These are phyloP conservation scores for Leuciscus idus DNA, from an alignment of 2,113 vertebrate species.

Conservation along the genomic window DNA sequence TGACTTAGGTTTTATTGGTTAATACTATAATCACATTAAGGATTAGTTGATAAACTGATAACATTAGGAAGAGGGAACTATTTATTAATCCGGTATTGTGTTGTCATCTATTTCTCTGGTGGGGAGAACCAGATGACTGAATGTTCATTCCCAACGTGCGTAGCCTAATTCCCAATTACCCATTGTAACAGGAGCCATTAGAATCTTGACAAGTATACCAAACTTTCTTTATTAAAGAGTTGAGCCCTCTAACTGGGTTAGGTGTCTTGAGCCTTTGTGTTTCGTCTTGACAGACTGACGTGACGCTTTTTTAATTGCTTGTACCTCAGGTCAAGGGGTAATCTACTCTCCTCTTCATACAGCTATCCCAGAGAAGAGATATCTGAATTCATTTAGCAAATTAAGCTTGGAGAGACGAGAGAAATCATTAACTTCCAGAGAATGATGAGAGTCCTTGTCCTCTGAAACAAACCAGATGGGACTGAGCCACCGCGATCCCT, in stretches of 20 bases:
- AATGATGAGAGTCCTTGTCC: slow-evolving; percentile 24
- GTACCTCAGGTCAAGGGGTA: slow-evolving; percentile 70
- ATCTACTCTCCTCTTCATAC: slow-evolving; percentile 40
- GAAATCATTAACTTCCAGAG: slow-evolving; percentile 30
- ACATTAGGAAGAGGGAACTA: neutral
- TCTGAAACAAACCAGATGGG: slow-evolving; percentile 32
- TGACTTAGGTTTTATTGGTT: slow-evolving; percentile 10
- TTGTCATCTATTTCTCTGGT: neutral
- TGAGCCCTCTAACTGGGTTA: slow-evolving; percentile 73
- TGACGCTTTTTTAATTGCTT: slow-evolving; percentile 73
- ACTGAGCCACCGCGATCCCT: neutral
- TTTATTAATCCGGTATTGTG: neutral
- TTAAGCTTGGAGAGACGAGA: slow-evolving; percentile 52
- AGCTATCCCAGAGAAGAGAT: slow-evolving; percentile 62
- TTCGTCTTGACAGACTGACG: slow-evolving; percentile 61
- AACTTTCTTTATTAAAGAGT: slow-evolving; percentile 74
- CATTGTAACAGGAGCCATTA: slow-evolving; percentile 65
- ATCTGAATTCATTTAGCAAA: slow-evolving; percentile 60
- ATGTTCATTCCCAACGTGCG: slow-evolving; percentile 58
- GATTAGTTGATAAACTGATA: slow-evolving; percentile 3
- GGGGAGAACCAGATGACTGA: neutral
- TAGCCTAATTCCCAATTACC: slow-evolving; percentile 72
- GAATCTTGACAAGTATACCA: slow-evolving; percentile 74
- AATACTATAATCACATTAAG: slow-evolving; percentile 15
- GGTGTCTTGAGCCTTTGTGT: slow-evolving; percentile 71